Conservation (phyloP, 1,140 invertebrate species). For the Drosophila biarmipes region DNA sequence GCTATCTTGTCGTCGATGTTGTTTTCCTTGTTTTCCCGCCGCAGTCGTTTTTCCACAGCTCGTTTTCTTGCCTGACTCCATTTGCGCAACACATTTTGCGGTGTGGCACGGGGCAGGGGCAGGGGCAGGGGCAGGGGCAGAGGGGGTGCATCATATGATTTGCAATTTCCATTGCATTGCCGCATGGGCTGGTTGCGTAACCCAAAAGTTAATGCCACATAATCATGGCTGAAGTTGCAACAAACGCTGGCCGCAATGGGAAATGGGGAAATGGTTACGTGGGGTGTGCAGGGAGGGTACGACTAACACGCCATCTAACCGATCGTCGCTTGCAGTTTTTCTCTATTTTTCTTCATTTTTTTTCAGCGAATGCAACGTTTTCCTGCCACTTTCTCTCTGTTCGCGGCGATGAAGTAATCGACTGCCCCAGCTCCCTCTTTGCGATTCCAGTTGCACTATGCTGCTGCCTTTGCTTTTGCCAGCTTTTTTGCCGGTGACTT, state of each 20-base stretch:
- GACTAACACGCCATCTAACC: slow-evolving; percentile 67
- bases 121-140: neutral
- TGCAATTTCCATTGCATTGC: slow-evolving; percentile 74
- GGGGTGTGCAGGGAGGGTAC: slow-evolving; percentile 1
- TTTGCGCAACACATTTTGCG: slow-evolving; percentile 76
- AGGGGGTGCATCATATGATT: slow-evolving; percentile 67
- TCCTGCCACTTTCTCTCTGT: slow-evolving; percentile 76
- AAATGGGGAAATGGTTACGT: slow-evolving; percentile 68
- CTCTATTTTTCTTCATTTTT: slow-evolving; percentile 20
- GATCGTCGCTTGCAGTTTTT: slow-evolving; percentile 33
- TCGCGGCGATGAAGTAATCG: slow-evolving; percentile 72
- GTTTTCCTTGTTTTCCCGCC: slow-evolving; percentile 68
- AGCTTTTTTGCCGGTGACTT: slow-evolving; percentile 63
- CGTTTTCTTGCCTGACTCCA: slow-evolving; percentile 58
- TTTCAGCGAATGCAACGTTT: slow-evolving; percentile 44
- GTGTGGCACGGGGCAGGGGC: neutral
- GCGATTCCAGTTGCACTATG: slow-evolving; percentile 22
- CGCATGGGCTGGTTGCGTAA: slow-evolving; percentile 75
- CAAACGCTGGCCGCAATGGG: slow-evolving; percentile 70
- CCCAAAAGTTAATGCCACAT: slow-evolving; percentile 81
- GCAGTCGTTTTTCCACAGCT: slow-evolving; percentile 24
- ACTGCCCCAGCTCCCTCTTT: slow-evolving; percentile 16
- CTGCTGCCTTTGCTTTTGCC: neutral
- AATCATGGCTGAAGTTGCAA: slow-evolving; percentile 82
- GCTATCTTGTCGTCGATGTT: slow-evolving; percentile 47